phyloP scores from a whole-genome alignment of 2,797 vertebrate species.

The Chaetodon trifasciatus region DNA sequence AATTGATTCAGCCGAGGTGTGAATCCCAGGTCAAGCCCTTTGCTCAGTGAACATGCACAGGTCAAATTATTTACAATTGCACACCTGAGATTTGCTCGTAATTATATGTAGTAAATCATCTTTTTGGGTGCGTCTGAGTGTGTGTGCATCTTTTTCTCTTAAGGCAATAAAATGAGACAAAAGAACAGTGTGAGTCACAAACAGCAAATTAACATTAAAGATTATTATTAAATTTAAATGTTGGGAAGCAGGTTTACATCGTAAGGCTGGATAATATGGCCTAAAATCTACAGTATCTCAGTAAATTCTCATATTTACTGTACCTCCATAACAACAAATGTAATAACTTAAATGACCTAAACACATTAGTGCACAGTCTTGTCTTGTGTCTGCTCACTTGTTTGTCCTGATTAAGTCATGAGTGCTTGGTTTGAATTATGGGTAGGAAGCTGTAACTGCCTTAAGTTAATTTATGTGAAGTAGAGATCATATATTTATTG shows the following conservation, averaged over 20 bases:
- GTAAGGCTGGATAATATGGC: neutral
- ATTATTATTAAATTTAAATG: slow-evolving; percentile 1
- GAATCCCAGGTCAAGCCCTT: neutral
- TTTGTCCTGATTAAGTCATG: neutral
- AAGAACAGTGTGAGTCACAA: neutral
- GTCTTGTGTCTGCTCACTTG: neutral
- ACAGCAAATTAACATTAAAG: neutral
- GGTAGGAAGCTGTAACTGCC: neutral
- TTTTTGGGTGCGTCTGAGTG: neutral
- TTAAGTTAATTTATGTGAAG: neutral
- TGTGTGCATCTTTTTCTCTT: neutral
- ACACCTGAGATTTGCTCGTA: neutral
- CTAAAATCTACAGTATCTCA: neutral
- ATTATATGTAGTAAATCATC: neutral
- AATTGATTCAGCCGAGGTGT: neutral
- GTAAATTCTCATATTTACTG: neutral
- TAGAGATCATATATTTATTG: neutral
- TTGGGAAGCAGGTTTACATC: neutral
- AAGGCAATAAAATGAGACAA: neutral
- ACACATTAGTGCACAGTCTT: neutral
- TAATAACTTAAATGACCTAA: neutral
- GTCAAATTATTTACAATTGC: neutral
- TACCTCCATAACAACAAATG: neutral
- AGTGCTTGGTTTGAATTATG: neutral
- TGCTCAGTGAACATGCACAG: neutral